Evolutionary conservation across 2,797 vertebrate genomes (phyloP), one percentile per base, ranked within the genome.

Genomic region (Hephaestus fuliginosus): DNA sequence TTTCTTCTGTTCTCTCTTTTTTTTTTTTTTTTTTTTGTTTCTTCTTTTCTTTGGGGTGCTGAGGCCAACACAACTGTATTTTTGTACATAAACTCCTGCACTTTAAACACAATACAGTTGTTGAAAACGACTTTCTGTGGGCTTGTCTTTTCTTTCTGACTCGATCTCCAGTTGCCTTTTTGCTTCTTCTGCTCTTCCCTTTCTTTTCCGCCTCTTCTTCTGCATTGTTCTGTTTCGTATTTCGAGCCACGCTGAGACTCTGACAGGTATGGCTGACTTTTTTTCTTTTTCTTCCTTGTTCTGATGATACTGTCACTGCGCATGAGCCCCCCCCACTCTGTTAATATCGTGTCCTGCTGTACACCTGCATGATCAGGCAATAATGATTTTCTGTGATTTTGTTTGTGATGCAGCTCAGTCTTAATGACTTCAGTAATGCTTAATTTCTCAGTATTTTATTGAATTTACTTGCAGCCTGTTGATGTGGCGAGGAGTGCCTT

Each of bases 61-160:
- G 94, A 95, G 91, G 94, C 90, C 89, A 90, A 91, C 90, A 90
- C 95, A 91, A 84, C 70, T 94, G 94, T 97, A 96, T 96, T 96
- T 97, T 95, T 97, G 95, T 97, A 97, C 89, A 96, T 92, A 91
- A 89, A 92, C 93, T 93, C 89, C 93, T 96, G 97, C 97, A 97
- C 97, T 97, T 97, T 97, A 97, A 94, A 92, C 87, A 88, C 86
- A 95, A 96, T 94, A 94, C 95, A 93, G 89, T 92, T 95, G 93
- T 70, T 93, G 77, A 89, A 91, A 91, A 70, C 36, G 7, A 7
- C 46, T 67, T 84, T 86, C 77, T 82, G 74, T 93, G 84, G 81
- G 78, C 82, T 92, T 49, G 74, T 91, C 80, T 87, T 82, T 90
- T 90, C 70, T 88, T 90, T 85, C 81, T 2, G 74, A 82, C 46